Percentiles rank a stretch among this genome's conserved stretches.
Conservation (phyloP, 2,888 invertebrate species). For the Phania funesta region DNA sequence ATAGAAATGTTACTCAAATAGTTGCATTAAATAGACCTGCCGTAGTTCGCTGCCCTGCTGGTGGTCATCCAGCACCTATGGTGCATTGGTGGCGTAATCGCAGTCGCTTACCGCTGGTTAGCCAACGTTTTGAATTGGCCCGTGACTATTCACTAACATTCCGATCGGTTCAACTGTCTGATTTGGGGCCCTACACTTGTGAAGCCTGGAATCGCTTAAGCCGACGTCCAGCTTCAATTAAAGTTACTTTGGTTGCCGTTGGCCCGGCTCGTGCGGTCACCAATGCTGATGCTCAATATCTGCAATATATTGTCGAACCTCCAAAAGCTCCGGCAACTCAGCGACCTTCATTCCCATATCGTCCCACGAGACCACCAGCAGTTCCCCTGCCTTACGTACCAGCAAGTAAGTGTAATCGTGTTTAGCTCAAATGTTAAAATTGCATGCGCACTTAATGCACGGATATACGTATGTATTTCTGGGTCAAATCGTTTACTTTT, state of each 20-base stretch:
- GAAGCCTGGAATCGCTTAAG: constrained; percentile 92
- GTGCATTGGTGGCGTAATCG: constrained; percentile 93
- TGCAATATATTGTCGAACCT: constrained; percentile 83
- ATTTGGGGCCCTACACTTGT: constrained; percentile 93
- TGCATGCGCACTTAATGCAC: constrained; percentile 18
- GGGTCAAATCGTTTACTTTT: too few relatives aligned
- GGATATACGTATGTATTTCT: too few relatives aligned
- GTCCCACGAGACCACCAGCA: constrained; percentile 78
- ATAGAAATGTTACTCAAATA: constrained; percentile 84
- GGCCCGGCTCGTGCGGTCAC: constrained; percentile 84
- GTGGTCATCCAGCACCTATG: constrained; percentile 89
- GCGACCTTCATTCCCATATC: constrained; percentile 79
- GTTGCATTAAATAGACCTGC: constrained; percentile 87
- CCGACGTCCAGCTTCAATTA: constrained; percentile 87
- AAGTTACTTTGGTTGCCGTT: constrained; percentile 86
- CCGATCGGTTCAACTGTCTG: constrained; percentile 85
- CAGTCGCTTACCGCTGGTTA: constrained; percentile 86
- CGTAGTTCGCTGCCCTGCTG: constrained; percentile 88
- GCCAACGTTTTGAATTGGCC: constrained; percentile 83
- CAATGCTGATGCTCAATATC: constrained; percentile 83
- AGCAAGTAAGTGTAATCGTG: constrained; percentile 64
- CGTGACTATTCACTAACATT: constrained; percentile 89
- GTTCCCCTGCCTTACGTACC: constrained; percentile 71
- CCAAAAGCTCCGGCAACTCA: constrained; percentile 79
- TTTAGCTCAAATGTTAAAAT: neutral